A percentile compares a stretch with the other conserved stretches of the same genome.
These are phyloP conservation scores for Esox masquinongy DNA, from an alignment of 2,797 vertebrate species.

Conservation along the genomic window DNA sequence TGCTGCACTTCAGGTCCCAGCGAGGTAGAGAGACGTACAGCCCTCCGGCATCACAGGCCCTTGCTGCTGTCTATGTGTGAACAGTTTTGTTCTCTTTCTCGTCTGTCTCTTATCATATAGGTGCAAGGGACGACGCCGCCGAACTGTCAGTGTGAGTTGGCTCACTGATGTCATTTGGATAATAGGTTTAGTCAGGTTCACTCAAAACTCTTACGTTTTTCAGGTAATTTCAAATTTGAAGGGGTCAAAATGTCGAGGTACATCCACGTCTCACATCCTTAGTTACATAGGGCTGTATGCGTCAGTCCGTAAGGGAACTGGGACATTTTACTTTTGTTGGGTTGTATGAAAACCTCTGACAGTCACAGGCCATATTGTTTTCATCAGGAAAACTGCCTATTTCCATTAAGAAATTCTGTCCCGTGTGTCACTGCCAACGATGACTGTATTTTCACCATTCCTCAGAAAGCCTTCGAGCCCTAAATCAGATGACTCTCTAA, in stretches of 20 bases:
- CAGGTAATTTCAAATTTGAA: neutral
- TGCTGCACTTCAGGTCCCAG: constrained; percentile 63
- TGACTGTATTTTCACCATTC: constrained; percentile 71
- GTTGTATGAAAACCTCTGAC: constrained; percentile 50
- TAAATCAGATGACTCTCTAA: constrained; percentile 76
- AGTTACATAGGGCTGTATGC: no score
- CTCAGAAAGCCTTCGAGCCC: constrained; percentile 80
- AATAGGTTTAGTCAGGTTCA: neutral
- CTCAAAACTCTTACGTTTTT: neutral
- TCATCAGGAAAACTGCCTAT: constrained; percentile 11
- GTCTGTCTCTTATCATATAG: constrained; percentile 47
- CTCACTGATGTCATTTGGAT: constrained; percentile 50
- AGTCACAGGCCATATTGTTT: no score
- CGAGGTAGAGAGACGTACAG: constrained; percentile 78
- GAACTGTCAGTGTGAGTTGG: constrained; percentile 82
- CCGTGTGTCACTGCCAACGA: constrained; percentile 30
- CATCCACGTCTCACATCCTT: neutral
- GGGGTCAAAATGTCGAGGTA: neutral
- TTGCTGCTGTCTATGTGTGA: constrained; percentile 57
- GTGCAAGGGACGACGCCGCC: constrained; percentile 69
- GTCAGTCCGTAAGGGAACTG: no score
- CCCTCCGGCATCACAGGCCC: constrained; percentile 59
- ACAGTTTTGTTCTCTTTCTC: constrained; percentile 28
- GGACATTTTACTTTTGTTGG: constrained; percentile 32
- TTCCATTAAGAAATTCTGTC: constrained; percentile 21